Base-by-base conservation (phyloP, 64 coral and sea anemone species). In the Exaiptasia diaphana region DNA sequence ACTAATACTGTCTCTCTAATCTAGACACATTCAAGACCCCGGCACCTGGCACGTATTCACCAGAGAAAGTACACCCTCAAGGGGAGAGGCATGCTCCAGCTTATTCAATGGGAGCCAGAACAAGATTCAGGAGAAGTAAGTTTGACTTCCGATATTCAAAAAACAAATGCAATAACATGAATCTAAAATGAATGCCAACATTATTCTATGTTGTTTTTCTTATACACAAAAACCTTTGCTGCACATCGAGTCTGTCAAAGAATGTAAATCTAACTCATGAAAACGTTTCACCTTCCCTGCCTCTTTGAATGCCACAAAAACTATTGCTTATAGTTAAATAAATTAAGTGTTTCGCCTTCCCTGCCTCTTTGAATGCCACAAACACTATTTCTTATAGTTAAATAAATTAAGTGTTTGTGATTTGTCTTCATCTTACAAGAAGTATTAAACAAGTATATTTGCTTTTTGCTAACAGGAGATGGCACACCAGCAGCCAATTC, bases 51-150 rank as follows among this genome's bases (percentile, higher is more conserved):
- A 84, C 95, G 5, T 99, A 99, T 50, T 99, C 85, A 12, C 95
- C 95, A 42, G 95, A 99, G 57, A 92, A 88, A 34, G 95, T 99
- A 11, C 95, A 97, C 50, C 95, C 95, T 28, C 95, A 99, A 73
- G 95, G 95, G 20, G 95, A 99, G 12, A 41, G 80, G 56, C 90
- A 99, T 82, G 95, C 95, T n/a, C 95, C 95, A 68, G 90, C 41
- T 13, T 99, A 92, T 38, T 99, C 95, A 3, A 92, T 92, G 89
- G 89, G 54, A 56, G 29, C 67, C 44, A 87, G 95, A 74, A 92
- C 95, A 88, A 76, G 95, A 92, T 99, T 92, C 60, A 88, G 95
- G 42, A 99, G 92, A 85, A 78, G 95, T 99, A 89, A 88, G 95
- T 86, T 1, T 12, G 0, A 11, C 18, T 32, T n/a, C 50, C 50